phyloP scores from a whole-genome alignment of 30 jellyfish, hydroid and myxozoan species.

The Pseudorhiza aurosa region DNA sequence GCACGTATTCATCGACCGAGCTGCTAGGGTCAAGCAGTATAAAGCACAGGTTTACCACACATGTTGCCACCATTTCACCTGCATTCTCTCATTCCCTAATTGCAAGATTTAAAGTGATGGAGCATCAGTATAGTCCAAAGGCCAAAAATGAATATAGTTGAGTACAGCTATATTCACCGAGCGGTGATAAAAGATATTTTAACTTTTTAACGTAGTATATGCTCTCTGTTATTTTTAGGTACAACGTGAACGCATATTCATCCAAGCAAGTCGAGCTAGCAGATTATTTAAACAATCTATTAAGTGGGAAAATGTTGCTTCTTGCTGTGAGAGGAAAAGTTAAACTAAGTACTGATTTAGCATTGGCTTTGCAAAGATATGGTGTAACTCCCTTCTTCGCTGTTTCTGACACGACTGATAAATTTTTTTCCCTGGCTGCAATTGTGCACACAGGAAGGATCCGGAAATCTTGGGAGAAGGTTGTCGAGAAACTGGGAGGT shows the following conservation, averaged over 20 bases:
- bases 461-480: constrained; percentile 6
- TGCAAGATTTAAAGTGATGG: too few relatives aligned
- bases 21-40: too few relatives aligned
- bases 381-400: constrained; percentile 32
- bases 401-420: neutral
- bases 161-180: too few relatives aligned
- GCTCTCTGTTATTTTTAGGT: neutral
- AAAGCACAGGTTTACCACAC: too few relatives aligned
- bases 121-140: too few relatives aligned
- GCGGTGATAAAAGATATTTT: too few relatives aligned
- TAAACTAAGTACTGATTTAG: neutral
- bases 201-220: too few relatives aligned
- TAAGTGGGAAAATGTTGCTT: constrained; percentile 1
- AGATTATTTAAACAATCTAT: neutral
- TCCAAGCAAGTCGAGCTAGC: neutral
- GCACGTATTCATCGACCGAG: too few relatives aligned
- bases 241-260: neutral
- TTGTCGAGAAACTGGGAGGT: neutral
- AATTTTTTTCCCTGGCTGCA: neutral
- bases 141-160: too few relatives aligned
- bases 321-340: neutral
- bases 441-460: neutral
- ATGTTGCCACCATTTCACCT: too few relatives aligned
- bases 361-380: neutral
- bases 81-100: too few relatives aligned